Evolutionary conservation across 2,113 vertebrate genomes (phyloP), one percentile per base, ranked within the genome.

Genomic region (Eulacestoma nigropectus): DNA sequence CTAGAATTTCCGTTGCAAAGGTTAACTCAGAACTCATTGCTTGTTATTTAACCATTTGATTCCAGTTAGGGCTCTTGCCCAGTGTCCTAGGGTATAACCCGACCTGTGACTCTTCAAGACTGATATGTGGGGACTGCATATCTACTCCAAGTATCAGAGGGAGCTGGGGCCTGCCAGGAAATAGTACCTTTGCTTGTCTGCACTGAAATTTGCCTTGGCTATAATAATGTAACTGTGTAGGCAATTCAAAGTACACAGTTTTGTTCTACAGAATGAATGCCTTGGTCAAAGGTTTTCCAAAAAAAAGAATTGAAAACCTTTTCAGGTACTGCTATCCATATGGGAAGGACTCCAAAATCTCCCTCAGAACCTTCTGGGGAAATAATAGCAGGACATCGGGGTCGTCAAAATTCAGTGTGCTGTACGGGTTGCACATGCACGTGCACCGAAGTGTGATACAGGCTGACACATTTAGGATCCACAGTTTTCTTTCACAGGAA

Each of bases 401-500:
- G 37, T 37, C 26, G 55, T 65, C 63, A 59, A 75, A 89, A 83
- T 59, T 57, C 23, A 37, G 17, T 20, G 26, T 59, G 26, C 23
- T 4, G 0, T 33, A 33, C 5, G 11, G 47, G 47, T 25, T 26
- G 19, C 49, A 19, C 0, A 1, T n/a, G 46, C n/a, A 59, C 1
- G 0, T 2, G 41, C 22, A 70, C 32, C 11, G 50, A 55, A 50
- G 37, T 39, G 47, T 70, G 42, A 44, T 20, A 47, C 29, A 42
- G 50, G 29, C 37, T 53, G 70, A 56, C 32, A 56, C 0, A 4
- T 50, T 69, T 73, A 30, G 46, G 60, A 75, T 37, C 29, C 39
- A 70, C 26, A 44, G 56, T 15, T 78, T 82, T 82, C 13, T 78
- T 41, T 73, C 62, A 33, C 14, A 53, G 50, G 46, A 39, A 41